Evolutionary conservation across 1,140 invertebrate species (phyloP), one percentile per base, ranked within the genome.

Genomic region (Drosophila oshimai): DNA sequence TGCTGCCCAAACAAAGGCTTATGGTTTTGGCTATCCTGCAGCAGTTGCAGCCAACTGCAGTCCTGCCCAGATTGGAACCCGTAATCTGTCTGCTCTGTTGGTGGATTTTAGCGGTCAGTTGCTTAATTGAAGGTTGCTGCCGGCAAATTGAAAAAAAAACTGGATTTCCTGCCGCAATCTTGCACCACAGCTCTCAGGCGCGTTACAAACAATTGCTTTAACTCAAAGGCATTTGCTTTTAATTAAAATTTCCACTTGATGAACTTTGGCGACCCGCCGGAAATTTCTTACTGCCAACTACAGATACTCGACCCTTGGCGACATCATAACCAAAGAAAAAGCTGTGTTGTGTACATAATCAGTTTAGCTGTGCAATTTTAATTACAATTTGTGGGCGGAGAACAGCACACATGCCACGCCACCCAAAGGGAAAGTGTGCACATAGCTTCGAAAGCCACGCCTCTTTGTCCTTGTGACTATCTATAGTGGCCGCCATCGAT

Each of bases 351-450:
- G 61, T 65, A 60, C 54, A 80, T 75, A 81, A 81, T 81, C 77
- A 81, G 81, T 81, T 81, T 79, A 60, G 67, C 77, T 73, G 73
- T 76, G 77, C 77, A 81, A 81, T 81, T 81, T 81, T 81, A 81
- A 81, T 81, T 81, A 81, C 77, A 81, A 81, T 50, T 73, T 80
- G 77, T 75, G 77, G 77, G 77, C 67, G 72, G 71, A 76, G 75
- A n/a, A 74, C 75, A 79, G 61, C 45, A 42, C 12, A 53, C 55
- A 53, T 42, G 68, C n/a, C 39, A 60, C 31, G 47, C 24, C 41
- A 15, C 20, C 37, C 22, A 34, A 18, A n/a, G n/a, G 39, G 15
- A 20, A 18, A 29, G 58, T 55, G 50, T 68, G 76, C 57, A 75
- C 68, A 79, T 72, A 71, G 76, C 55, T 81, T 55, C 62, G 74